These are phyloP conservation scores for Erithacus rubecula DNA, from an alignment of 2,797 vertebrate genomes.

Conservation along the genomic window DNA sequence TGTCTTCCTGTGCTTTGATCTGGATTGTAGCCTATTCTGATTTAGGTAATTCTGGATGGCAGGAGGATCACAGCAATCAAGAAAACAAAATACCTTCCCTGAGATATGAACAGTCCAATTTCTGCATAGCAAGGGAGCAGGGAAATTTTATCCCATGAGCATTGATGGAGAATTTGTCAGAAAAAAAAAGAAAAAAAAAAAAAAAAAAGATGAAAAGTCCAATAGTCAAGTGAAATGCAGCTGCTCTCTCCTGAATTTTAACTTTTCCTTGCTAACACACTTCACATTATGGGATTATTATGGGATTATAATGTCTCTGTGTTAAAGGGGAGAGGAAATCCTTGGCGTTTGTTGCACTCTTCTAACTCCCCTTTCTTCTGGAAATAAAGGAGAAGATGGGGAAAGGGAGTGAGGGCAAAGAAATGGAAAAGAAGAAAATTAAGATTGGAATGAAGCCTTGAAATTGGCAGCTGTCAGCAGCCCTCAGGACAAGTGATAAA, in stretches of 20 bases:
- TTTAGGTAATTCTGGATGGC: neutral
- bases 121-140: neutral
- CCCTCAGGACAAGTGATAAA: conserved; percentile 62
- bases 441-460: neutral
- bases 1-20: neutral
- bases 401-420: neutral
- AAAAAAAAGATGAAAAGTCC: neutral
- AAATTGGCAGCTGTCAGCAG: conserved; percentile 49
- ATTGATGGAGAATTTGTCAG: conserved; percentile 10
- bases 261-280: neutral
- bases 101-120: conserved; percentile 28
- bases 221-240: neutral
- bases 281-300: neutral
- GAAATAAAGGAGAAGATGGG: neutral
- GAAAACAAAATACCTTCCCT: neutral
- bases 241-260: neutral
- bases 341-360: fast-evolving
- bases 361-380: neutral
- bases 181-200: neutral
- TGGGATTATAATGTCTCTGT: neutral
- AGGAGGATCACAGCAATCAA: neutral
- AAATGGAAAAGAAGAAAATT: neutral
- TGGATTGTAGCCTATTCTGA: neutral
- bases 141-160: neutral
- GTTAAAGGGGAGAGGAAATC: neutral